These are phyloP conservation scores for Trogon melanurus DNA, from an alignment of 2,113 vertebrate genomes.

Conservation along the genomic window DNA sequence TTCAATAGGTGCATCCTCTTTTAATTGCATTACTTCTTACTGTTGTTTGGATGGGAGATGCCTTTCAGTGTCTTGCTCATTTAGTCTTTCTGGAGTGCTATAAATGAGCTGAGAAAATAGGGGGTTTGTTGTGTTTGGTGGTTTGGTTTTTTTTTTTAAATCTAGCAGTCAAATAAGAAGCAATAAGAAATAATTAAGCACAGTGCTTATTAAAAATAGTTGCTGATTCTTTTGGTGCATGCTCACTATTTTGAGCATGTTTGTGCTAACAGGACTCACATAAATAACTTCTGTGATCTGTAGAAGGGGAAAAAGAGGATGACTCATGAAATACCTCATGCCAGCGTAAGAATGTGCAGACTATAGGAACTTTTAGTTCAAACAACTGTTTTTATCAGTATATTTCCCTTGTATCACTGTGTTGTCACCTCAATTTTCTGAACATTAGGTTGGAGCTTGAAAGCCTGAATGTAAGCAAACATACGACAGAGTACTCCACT, in stretches of 20 bases:
- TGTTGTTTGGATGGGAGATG: not conserved
- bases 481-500: rapidly evolving
- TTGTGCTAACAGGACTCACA: rapidly evolving
- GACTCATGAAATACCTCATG: not conserved
- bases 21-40: not conserved
- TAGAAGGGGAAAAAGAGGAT: not conserved
- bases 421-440: not conserved
- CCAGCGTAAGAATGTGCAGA: not conserved
- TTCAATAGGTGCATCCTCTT: not conserved
- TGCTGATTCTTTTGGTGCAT: not conserved
- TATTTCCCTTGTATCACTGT: not conserved
- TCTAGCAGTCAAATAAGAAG: not conserved
- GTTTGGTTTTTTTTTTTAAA: not conserved
- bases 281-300: not conserved
- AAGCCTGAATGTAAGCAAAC: not conserved
- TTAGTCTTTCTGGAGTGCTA: not conserved
- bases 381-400: not conserved
- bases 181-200: not conserved
- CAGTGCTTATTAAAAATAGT: not conserved
- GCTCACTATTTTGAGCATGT: not conserved
- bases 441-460: rapidly evolving
- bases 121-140: not conserved
- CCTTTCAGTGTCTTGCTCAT: not conserved
- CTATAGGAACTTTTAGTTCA: not conserved
- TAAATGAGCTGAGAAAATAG: not conserved